These are phyloP conservation scores for Gnathonemus longibarbis DNA, from an alignment of 2,113 vertebrate genomes.

Conservation along the genomic window DNA sequence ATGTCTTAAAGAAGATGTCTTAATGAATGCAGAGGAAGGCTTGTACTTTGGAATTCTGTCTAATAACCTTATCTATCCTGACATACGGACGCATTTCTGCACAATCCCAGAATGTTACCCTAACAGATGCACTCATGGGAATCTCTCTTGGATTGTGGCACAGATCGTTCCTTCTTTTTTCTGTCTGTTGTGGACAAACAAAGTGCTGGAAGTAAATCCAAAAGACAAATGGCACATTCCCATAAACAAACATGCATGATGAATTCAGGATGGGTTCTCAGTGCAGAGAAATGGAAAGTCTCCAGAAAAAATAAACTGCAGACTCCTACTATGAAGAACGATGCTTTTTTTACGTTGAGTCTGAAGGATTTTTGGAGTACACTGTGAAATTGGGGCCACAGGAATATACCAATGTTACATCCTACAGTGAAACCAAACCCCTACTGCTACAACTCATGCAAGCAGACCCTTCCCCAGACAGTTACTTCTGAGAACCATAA, in stretches of 20 bases:
- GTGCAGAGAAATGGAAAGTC: background rate
- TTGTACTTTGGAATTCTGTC: background rate
- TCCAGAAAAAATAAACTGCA: background rate
- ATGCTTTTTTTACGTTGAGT: background rate
- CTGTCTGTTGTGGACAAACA: slow-evolving; percentile 5
- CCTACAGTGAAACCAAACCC: slow-evolving; percentile 39
- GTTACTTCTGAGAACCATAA: slow-evolving; percentile 30
- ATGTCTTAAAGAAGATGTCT: background rate
- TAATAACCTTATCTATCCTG: background rate
- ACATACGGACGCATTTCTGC: background rate
- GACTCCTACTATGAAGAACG: slow-evolving; percentile 25
- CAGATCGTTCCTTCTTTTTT: background rate
- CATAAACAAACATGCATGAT: slow-evolving; percentile 7
- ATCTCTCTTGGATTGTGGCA: background rate
- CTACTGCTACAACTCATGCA: slow-evolving; percentile 24
- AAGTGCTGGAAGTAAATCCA: background rate
- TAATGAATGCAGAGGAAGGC: background rate
- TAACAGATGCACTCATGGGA: background rate
- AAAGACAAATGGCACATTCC: background rate
- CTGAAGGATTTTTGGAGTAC: slow-evolving; percentile 16
- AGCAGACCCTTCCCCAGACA: slow-evolving; percentile 26
- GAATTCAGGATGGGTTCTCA: background rate
- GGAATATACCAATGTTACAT: slow-evolving; percentile 46
- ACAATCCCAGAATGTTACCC: background rate
- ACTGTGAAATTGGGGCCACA: slow-evolving; percentile 26